These are phyloP conservation scores for Heptranchias perlo DNA, from an alignment of 2,113 vertebrate genomes.

Conservation along the genomic window DNA sequence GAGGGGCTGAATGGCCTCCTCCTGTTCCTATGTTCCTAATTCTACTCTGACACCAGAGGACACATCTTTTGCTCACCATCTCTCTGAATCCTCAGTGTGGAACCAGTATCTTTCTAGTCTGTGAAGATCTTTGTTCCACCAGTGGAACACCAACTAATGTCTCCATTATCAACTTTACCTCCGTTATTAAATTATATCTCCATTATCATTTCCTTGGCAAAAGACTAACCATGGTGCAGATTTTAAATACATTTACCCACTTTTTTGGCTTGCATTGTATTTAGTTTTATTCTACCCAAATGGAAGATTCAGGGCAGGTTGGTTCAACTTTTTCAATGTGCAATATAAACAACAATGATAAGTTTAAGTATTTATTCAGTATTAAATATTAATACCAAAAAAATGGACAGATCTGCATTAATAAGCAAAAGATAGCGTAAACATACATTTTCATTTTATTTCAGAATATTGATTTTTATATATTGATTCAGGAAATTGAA, in stretches of 20 bases:
- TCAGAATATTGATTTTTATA: not conserved
- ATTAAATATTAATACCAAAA: not conserved
- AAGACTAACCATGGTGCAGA: not conserved
- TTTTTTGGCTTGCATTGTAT: no score
- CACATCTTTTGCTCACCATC: not conserved
- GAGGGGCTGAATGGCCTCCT: no score
- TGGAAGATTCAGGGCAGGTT: no score
- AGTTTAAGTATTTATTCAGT: not conserved
- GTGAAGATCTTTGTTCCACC: no score
- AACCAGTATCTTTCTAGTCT: not conserved
- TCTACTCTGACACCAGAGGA: not conserved
- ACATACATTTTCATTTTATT: not conserved
- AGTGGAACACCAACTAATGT: no score
- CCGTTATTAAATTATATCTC: not conserved
- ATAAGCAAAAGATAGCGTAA: not conserved
- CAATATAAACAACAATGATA: not conserved
- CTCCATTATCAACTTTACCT: not conserved
- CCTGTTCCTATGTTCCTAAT: no score
- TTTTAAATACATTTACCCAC: not conserved
- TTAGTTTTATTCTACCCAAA: not conserved
- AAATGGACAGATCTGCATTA: not conserved
- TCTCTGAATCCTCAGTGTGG: not conserved
- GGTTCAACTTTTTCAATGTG: not conserved
- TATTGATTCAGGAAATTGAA: not conserved
- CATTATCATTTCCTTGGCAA: not conserved